Conservation (phyloP, 1,140 invertebrate genomes). For the Lerema accius region DNA sequence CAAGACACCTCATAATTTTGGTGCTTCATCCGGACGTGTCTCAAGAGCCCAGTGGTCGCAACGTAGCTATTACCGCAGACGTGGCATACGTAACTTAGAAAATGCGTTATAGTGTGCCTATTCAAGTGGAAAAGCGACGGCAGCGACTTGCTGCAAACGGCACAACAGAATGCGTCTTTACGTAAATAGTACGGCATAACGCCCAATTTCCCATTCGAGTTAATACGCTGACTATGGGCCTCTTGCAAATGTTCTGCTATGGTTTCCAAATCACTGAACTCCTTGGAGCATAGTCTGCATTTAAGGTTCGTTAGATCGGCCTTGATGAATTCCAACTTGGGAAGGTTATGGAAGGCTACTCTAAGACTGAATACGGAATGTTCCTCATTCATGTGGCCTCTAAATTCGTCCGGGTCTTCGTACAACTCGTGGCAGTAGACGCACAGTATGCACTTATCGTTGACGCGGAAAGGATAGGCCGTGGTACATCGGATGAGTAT, state of each 20-base stretch:
- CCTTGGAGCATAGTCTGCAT: constrained; percentile 55
- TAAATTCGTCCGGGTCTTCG: constrained; percentile 64
- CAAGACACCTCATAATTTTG: constrained; percentile 64
- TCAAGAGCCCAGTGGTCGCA: constrained; percentile 59
- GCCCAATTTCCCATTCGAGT: constrained; percentile 56
- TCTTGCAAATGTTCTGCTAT: constrained; percentile 52
- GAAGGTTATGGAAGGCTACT: constrained; percentile 65
- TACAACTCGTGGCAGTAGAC: constrained; percentile 74
- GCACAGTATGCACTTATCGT: constrained; percentile 73
- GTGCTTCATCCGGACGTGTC: constrained; percentile 64
- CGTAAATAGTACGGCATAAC: constrained; percentile 66
- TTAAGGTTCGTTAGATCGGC: constrained; percentile 62
- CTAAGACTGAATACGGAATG: constrained; percentile 60
- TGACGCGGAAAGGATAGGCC: constrained; percentile 71
- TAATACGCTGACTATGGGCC: constrained; percentile 47
- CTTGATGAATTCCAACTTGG: constrained; percentile 70
- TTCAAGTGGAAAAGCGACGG: constrained; percentile 68
- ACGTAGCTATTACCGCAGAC: constrained; percentile 71
- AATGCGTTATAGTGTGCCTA: constrained; percentile 70
- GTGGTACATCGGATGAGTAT: constrained; percentile 63
- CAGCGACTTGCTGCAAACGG: constrained; percentile 60
- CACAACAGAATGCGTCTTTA: constrained; percentile 57
- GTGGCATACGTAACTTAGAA: constrained; percentile 66
- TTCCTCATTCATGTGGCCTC: constrained; percentile 64
- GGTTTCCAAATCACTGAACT: constrained; percentile 43